phyloP scores from a whole-genome alignment of 2,113 vertebrate genomes.

The Ia io region DNA sequence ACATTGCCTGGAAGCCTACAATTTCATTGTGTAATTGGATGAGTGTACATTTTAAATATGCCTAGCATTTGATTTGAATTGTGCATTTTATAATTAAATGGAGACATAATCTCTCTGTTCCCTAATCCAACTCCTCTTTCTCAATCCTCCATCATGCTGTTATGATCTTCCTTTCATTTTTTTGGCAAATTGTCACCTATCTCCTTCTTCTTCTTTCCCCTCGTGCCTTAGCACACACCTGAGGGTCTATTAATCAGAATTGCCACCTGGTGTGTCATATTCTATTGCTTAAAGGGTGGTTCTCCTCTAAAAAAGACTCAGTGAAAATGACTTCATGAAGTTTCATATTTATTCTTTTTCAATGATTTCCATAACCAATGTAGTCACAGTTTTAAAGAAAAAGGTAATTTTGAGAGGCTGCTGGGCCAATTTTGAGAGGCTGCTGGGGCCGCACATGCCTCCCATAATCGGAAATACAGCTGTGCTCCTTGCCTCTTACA shows the following conservation, averaged over 20 bases:
- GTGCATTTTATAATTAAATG: conserved; percentile 62
- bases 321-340: conserved; percentile 44
- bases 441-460: conserved; percentile 2
- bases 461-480: conserved; percentile 45
- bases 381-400: conserved; percentile 60
- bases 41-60: conserved; percentile 40
- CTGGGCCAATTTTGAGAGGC: conserved; percentile 59
- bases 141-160: conserved; percentile 62
- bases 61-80: conserved; percentile 31
- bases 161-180: conserved; percentile 64
- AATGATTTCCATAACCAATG: conserved; percentile 44
- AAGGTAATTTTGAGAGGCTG: conserved; percentile 65
- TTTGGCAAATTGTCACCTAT: conserved; percentile 72
- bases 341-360: conserved; percentile 64
- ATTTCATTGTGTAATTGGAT: conserved; percentile 21
- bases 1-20: conserved; percentile 32
- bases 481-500: conserved; percentile 61
- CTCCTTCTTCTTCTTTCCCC: conserved; percentile 71
- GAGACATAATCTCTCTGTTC: conserved; percentile 62
- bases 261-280: conserved; percentile 61
- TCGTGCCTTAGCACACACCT: conserved; percentile 49
- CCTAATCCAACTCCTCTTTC: conserved; percentile 29
- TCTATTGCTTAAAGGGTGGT: conserved; percentile 69
- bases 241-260: conserved; percentile 76
- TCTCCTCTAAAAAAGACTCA: neutral